These are phyloP conservation scores for Herpailurus yagouaroundi DNA, from an alignment of 2,113 vertebrate species.

Conservation along the genomic window DNA sequence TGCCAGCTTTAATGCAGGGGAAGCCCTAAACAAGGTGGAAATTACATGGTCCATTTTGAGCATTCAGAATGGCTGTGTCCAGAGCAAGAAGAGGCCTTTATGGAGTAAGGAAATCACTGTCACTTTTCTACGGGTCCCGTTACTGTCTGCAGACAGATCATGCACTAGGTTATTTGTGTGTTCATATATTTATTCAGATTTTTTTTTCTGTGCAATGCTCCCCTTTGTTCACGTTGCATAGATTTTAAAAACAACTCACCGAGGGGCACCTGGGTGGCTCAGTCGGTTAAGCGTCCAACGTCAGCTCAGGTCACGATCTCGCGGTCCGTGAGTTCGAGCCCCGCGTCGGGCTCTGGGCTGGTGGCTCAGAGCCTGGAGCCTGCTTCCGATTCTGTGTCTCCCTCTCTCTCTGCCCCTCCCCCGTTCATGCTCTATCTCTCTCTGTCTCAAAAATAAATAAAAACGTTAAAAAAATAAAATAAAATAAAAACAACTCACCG, in stretches of 20 bases:
- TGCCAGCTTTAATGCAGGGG: slow-evolving; percentile 84
- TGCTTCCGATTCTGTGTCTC: no score
- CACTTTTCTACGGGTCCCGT: slow-evolving; percentile 46
- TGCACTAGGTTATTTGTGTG: neutral
- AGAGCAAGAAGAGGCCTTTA: slow-evolving; percentile 70
- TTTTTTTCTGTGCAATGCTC: neutral
- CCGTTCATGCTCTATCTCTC: no score
- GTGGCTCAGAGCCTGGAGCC: no score
- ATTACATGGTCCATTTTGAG: slow-evolving; percentile 85
- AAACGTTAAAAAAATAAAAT: no score
- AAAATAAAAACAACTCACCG: neutral
- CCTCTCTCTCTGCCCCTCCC: no score
- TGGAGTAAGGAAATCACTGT: slow-evolving; percentile 67
- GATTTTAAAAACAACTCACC: neutral
- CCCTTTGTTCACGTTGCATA: neutral
- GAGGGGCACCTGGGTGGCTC: neutral
- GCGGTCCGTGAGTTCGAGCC: no score
- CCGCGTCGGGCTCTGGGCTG: no score
- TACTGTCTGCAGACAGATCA: slow-evolving; percentile 61
- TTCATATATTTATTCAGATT: neutral
- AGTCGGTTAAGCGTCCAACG: no score
- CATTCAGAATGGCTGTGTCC: slow-evolving; percentile 83
- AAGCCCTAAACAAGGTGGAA: slow-evolving; percentile 84
- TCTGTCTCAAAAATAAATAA: no score
- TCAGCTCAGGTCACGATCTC: no score